Evolutionary conservation across 2,888 invertebrate genomes (phyloP).

Genomic region (Vesta saturnalis): DNA sequence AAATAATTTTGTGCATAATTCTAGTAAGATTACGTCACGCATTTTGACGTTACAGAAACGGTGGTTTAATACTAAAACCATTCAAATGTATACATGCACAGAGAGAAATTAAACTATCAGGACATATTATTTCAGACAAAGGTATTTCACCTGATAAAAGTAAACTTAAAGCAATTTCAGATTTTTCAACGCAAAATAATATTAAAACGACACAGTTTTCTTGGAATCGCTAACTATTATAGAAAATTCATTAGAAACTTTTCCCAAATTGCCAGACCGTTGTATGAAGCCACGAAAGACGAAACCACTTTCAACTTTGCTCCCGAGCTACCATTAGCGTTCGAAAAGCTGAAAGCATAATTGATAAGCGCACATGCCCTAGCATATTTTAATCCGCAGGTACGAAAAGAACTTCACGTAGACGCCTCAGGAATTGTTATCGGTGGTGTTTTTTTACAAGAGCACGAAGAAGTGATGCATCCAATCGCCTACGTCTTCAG

Average conservation of each 20-base stretch:
- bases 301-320: constrained; percentile 30
- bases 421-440: constrained; percentile 22
- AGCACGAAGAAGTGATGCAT: constrained; percentile 16
- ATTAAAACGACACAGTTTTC: constrained; percentile 21
- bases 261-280: constrained; percentile 42
- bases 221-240: constrained; percentile 42
- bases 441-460: constrained; percentile 16
- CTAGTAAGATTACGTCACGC: no score
- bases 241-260: no score
- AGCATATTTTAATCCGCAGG: constrained; percentile 17
- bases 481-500: constrained; percentile 38
- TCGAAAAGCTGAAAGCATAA: constrained; percentile 3
- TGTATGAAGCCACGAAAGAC: constrained; percentile 38
- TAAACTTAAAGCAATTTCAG: no score
- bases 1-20: no score
- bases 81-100: no score
- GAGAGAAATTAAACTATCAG: no score
- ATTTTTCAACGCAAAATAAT: constrained; percentile 20
- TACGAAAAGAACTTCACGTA: constrained; percentile 8
- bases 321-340: constrained; percentile 23
- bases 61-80: no score
- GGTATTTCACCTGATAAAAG: no score
- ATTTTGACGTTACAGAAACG: no score
- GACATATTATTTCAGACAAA: no score
- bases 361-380: constrained; percentile 33